Percentiles rank a stretch among this genome's conserved stretches.
phyloP scores from a whole-genome alignment of 2,888 invertebrate species.

The Agonopterix alstromeriana region DNA sequence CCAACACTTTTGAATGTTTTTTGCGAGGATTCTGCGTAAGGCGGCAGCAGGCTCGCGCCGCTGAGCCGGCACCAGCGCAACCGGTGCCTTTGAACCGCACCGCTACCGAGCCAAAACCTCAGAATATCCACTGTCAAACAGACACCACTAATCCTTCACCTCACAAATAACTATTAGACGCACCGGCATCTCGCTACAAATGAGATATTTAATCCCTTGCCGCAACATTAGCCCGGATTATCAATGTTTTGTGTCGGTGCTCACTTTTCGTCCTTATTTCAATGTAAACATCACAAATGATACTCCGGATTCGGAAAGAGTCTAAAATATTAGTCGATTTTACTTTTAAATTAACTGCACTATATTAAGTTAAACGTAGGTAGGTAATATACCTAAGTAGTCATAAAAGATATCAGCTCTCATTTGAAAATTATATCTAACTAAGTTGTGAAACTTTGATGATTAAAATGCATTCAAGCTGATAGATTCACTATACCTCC shows the following conservation, averaged over 20 bases:
- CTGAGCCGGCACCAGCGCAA: slow-evolving; percentile 17
- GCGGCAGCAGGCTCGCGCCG: slow-evolving; percentile 22
- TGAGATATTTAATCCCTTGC: slow-evolving; percentile 55
- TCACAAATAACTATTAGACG: slow-evolving; percentile 54
- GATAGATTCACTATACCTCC: too few relatives aligned
- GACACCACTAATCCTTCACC: slow-evolving; percentile 56
- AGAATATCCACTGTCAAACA: slow-evolving; percentile 41
- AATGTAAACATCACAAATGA: slow-evolving; percentile 36
- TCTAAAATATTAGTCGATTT: slow-evolving; percentile 20
- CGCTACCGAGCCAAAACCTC: slow-evolving; percentile 24
- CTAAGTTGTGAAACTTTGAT: slow-evolving; percentile 26
- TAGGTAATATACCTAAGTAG: too few relatives aligned
- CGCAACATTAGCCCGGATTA: slow-evolving; percentile 64
- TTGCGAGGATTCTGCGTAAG: slow-evolving; percentile 50
- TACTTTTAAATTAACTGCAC: slow-evolving; percentile 25
- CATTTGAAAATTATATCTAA: too few relatives aligned
- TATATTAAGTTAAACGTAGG: too few relatives aligned
- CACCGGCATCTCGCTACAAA: slow-evolving; percentile 61
- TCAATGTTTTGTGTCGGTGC: slow-evolving; percentile 54
- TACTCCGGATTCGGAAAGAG: slow-evolving; percentile 18
- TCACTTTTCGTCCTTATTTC: slow-evolving; percentile 44
- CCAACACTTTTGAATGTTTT: slow-evolving; percentile 34
- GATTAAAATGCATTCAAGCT: too few relatives aligned
- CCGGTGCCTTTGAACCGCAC: slow-evolving; percentile 34
- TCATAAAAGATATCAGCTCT: too few relatives aligned